Conservation (phyloP, 1,140 invertebrate genomes). For the Drosophila orosa region DNA sequence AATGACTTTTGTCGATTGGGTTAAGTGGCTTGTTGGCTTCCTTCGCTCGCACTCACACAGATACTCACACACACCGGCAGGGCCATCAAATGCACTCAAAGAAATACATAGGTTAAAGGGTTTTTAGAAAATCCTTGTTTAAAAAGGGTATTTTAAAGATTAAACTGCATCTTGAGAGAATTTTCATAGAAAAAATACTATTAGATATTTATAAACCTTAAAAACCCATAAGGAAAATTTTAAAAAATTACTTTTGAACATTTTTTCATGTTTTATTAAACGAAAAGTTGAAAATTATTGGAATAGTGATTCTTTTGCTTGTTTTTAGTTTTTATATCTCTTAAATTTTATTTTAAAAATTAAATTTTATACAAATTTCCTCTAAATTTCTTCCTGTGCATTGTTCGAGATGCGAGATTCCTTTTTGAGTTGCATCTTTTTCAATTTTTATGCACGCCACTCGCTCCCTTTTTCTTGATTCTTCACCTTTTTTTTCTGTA, state of each 20-base stretch:
- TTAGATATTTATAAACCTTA: neutral
- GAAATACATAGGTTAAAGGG: neutral
- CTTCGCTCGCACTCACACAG: constrained; percentile 56
- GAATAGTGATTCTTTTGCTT: too few species aligned
- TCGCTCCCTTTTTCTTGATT: constrained; percentile 40
- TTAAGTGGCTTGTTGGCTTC: constrained; percentile 82
- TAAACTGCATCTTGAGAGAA: too few species aligned
- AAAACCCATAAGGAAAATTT: neutral
- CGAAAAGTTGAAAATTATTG: neutral
- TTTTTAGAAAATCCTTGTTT: neutral
- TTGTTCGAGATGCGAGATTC: constrained; percentile 60
- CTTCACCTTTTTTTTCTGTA: constrained; percentile 37
- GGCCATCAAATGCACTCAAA: constrained; percentile 38
- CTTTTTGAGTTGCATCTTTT: constrained; percentile 73
- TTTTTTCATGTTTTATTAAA: neutral
- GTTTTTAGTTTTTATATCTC: neutral
- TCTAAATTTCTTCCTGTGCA: constrained; percentile 14
- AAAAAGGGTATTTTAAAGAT: neutral
- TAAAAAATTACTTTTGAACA: neutral
- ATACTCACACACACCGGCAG: constrained; percentile 32
- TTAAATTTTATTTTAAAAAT: neutral
- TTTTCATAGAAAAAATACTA: neutral
- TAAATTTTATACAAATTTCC: neutral
- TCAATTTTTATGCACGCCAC: constrained; percentile 76
- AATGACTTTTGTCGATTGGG: constrained; percentile 83